Evolutionary conservation across 2,113 vertebrate genomes (phyloP).

Genomic region (human (Homo sapiens)): DNA sequence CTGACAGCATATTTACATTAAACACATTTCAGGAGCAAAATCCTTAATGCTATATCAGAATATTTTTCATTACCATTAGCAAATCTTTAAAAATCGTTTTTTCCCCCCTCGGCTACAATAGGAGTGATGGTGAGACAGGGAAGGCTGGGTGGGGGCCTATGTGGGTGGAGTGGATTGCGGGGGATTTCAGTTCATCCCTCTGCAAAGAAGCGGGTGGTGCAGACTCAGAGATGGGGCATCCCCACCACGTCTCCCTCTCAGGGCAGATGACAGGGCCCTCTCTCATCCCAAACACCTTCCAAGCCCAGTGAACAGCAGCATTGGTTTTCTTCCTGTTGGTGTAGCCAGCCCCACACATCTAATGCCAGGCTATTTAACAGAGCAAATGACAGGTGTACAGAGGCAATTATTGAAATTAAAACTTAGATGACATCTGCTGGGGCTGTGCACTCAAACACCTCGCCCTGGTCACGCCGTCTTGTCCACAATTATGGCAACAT

Average conservation of each 20-base stretch:
- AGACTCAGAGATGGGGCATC: background rate
- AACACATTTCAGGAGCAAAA: conserved; percentile 88
- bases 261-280: background rate
- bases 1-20: conserved; percentile 96
- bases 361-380: background rate
- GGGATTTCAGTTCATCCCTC: background rate
- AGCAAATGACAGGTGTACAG: background rate
- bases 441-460: background rate
- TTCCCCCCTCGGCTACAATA: background rate
- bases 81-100: conserved; percentile 77
- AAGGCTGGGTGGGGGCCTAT: background rate
- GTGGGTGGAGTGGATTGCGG: no score
- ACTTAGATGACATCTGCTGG: background rate
- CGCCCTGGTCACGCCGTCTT: rapidly evolving
- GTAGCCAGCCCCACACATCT: rapidly evolving
- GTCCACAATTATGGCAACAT: rapidly evolving
- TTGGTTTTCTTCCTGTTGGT: background rate
- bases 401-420: conserved; percentile 21
- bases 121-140: conserved; percentile 53
- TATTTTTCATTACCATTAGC: conserved; percentile 85
- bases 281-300: rapidly evolving
- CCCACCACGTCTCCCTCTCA: background rate
- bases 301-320: background rate
- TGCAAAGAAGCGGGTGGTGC: rapidly evolving
- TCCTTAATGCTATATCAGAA: conserved; percentile 85